Evolutionary conservation across 2,888 invertebrate genomes (phyloP).

Genomic region (Tachina lurida): DNA sequence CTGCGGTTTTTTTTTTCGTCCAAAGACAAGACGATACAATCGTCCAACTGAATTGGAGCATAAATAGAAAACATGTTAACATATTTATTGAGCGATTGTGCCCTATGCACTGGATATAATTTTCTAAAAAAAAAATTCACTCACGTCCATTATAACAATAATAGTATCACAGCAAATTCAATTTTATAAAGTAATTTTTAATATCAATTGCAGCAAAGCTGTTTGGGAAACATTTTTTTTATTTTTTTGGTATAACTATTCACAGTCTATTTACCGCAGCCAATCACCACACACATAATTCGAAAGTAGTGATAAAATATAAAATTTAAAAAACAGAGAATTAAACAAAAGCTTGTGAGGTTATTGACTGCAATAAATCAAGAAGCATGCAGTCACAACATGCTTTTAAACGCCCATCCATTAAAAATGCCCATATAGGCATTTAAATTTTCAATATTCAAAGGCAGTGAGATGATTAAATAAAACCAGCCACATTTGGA

Average conservation of each 20-base stretch:
- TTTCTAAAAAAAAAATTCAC: too few relatives aligned
- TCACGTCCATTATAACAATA: too few relatives aligned
- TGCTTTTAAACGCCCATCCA: conserved; percentile 30
- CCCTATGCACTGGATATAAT: too few relatives aligned
- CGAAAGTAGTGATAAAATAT: not conserved
- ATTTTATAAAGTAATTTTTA: not conserved
- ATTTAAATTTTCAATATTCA: conserved; percentile 23
- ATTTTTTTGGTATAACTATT: not conserved
- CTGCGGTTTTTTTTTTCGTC: too few relatives aligned
- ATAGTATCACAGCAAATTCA: too few relatives aligned
- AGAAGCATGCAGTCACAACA: conserved; percentile 22
- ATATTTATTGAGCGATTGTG: too few relatives aligned
- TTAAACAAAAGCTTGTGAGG: conserved; percentile 43
- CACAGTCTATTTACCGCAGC: not conserved
- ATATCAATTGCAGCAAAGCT: not conserved
- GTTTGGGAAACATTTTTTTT: not conserved
- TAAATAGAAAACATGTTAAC: too few relatives aligned
- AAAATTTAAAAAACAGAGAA: conserved; percentile 22
- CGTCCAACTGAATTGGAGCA: too few relatives aligned
- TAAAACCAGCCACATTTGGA: conserved; percentile 5
- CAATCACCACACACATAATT: not conserved
- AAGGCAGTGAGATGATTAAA: conserved; percentile 16
- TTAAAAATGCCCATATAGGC: not conserved
- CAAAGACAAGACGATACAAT: too few relatives aligned
- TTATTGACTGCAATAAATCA: conserved; percentile 64